Percentiles rank a stretch among this genome's conserved stretches.
phyloP scores from a whole-genome alignment of 2,113 vertebrate genomes.

The Gnathonemus echidnorhynchus region DNA sequence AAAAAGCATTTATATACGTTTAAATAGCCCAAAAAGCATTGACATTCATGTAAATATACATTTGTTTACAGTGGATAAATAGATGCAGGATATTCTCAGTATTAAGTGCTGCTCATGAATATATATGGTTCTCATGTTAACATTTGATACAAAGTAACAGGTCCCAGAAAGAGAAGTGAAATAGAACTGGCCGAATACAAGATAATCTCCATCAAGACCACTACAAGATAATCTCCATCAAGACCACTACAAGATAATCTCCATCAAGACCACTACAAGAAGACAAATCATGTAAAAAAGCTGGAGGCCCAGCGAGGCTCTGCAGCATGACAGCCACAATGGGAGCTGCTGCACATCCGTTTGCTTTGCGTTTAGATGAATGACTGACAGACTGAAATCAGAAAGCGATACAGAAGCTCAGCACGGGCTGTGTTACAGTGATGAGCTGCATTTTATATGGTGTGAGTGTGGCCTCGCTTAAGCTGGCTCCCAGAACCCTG shows the following conservation, averaged over 20 bases:
- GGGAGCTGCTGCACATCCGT: background rate
- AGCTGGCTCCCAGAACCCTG: conserved; percentile 46
- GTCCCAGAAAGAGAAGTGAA: background rate
- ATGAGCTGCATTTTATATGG: background rate
- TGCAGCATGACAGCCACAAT: background rate
- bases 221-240: background rate
- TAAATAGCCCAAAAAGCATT: too few relatives aligned
- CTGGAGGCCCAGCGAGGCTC: background rate
- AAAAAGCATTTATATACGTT: too few relatives aligned
- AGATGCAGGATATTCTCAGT: background rate
- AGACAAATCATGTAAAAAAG: background rate
- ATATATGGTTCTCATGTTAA: background rate
- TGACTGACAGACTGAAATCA: background rate
- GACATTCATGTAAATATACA: background rate
- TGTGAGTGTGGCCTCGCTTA: conserved; percentile 49
- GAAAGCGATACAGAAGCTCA: background rate
- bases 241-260: background rate
- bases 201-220: background rate
- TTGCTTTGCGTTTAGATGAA: background rate
- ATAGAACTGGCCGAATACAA: background rate
- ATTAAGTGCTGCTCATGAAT: background rate
- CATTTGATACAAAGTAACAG: background rate
- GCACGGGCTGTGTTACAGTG: background rate
- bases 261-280: background rate
- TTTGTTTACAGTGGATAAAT: background rate